Evolutionary conservation across 2,113 vertebrate genomes (phyloP).

Genomic region (Phyllostomus discolor): DNA sequence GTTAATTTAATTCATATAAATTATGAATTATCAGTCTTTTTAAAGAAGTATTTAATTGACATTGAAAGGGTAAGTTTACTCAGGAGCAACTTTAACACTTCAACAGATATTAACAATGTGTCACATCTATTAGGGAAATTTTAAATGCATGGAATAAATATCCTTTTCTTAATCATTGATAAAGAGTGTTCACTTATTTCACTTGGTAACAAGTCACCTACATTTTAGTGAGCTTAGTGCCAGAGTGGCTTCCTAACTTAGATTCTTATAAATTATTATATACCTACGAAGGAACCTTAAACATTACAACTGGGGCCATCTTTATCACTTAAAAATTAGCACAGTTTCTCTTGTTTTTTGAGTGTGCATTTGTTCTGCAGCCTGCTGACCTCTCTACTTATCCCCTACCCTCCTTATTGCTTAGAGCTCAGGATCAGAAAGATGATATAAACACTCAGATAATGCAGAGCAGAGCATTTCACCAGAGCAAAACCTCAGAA

Average conservation of each 20-base stretch:
- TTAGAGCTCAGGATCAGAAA: neutral
- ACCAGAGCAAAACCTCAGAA: neutral
- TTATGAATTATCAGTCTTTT: neutral
- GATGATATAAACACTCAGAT: fast-evolving
- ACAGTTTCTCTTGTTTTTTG: neutral
- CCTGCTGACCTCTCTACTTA: fast-evolving
- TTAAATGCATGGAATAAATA: neutral
- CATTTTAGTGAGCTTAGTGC: neutral
- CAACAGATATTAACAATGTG: neutral
- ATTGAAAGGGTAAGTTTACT: neutral
- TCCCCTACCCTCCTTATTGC: fast-evolving
- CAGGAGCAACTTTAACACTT: neutral
- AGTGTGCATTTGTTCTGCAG: fast-evolving
- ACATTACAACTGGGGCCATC: neutral
- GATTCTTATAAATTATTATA: neutral
- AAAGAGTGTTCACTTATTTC: neutral
- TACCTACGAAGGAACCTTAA: neutral
- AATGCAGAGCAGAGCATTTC: fast-evolving
- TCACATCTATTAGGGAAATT: neutral
- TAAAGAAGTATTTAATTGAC: neutral
- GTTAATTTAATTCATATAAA: neutral
- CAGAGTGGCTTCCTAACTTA: neutral
- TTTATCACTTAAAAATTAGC: neutral
- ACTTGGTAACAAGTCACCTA: neutral
- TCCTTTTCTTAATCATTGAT: neutral